A percentile compares a stretch with the other conserved stretches of the same genome.
These are phyloP conservation scores for Gnathonemus longibarbis DNA, from an alignment of 2,113 vertebrate genomes.

Conservation along the genomic window DNA sequence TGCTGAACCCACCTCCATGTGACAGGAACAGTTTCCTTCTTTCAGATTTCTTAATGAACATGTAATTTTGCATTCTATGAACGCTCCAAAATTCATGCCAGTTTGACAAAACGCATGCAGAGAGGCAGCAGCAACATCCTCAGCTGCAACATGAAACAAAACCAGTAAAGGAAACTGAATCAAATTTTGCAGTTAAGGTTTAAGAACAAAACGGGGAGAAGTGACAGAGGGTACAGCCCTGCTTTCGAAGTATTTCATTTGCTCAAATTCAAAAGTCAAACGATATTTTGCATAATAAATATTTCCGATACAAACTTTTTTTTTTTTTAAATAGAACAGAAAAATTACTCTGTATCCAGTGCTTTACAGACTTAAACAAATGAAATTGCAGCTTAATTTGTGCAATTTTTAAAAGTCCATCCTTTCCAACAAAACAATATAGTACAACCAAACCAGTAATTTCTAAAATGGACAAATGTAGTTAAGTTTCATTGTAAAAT, in stretches of 20 bases:
- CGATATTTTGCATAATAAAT: constrained; percentile 20
- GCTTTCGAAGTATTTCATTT: background rate
- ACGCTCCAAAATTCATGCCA: background rate
- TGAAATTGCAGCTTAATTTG: constrained; percentile 1
- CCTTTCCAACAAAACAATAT: constrained; percentile 12
- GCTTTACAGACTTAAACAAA: constrained; percentile 13
- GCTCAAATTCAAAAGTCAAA: background rate
- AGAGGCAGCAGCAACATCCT: background rate
- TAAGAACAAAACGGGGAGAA: background rate
- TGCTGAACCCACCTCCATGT: background rate
- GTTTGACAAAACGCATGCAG: background rate
- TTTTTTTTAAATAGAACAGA: background rate
- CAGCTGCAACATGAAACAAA: background rate
- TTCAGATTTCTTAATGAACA: background rate
- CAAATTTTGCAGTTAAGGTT: background rate
- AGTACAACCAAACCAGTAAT: background rate
- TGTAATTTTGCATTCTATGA: background rate
- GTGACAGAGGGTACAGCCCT: background rate
- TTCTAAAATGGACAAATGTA: background rate
- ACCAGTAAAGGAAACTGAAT: background rate
- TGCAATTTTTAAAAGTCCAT: background rate
- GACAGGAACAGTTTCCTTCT: background rate
- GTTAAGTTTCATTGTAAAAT: background rate
- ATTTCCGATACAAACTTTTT: constrained; percentile 11
- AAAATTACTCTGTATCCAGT: constrained; percentile 14